Evolutionary conservation across 1,140 invertebrate species (phyloP), one percentile per base, ranked within the genome.

Genomic region (Anastatus disparis): DNA sequence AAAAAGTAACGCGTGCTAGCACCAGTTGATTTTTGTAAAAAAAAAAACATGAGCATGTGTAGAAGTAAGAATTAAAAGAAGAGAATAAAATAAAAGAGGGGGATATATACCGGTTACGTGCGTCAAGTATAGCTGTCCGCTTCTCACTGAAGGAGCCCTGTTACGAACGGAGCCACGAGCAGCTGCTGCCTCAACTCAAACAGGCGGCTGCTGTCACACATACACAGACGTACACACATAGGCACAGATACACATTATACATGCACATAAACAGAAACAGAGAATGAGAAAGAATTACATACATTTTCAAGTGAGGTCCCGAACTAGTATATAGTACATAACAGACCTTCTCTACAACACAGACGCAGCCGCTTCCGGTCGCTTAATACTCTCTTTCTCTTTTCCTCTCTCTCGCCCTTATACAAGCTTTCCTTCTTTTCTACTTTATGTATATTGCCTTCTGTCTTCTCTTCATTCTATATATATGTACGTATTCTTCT

Each of bases 281-380:
- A n/a, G n/a, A n/a, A n/a, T n/a, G n/a, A n/a, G n/a, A n/a, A 13
- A 52, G 50, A 52, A 52, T 52, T 13, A 15, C 15, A 17, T n/a
- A 24, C 35, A 20, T 26, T 67, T 67, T 67, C 38, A 58, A 58
- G 53, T n/a, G n/a, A 58, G 53, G 53, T 26, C 64, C 64, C n/a
- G n/a, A n/a, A n/a, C n/a, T n/a, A n/a, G n/a, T n/a, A n/a, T n/a
- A n/a, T n/a, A n/a, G 53, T 52, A 12, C 24, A 10, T 35, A 40
- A 61, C 13, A 17, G 58, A 27, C 48, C 27, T 17, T 35, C 53
- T 40, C 59, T 35, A 40, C 53, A 2, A 35, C 31, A 35, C 31
- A 24, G 17, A 1, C 27, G 10, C 56, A n/a, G 46, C 13, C 52
- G 20, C 52, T 48, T 64, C 61, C 63, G 70, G 22, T 40, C 42